Evolutionary conservation across 2,888 invertebrate genomes (phyloP), one percentile per base, ranked within the genome.

Genomic region (Alloscopus bannaensis): DNA sequence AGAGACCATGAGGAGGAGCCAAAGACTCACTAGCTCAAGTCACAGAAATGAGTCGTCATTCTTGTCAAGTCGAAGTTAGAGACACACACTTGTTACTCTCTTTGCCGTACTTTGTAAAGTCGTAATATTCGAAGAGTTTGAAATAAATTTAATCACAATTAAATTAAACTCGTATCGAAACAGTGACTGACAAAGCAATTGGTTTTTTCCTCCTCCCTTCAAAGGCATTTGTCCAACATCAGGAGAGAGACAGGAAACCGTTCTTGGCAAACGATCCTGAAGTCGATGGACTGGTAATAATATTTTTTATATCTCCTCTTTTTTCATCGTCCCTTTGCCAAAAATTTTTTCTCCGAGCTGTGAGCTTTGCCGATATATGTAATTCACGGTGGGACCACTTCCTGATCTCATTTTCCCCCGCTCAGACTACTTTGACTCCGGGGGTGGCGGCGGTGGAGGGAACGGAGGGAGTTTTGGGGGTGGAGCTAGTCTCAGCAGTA

Each of bases 211-310:
- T 24, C 45, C 22, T 31, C 45, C 70, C 57, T 77, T 92, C 95
- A 83, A 91, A 92, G 89, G 95, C 95, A 80, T 97, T 96, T 90
- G 94, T 97, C 83, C 94, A 95, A 88, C 95, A 95, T 87, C 95
- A 95, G 90, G 93, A 96, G 88, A 90, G 94, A 86, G 95, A 96
- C 89, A 91, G 94, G 83, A 92, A 95, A 87, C 94, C 95, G 2
- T 94, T 96, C 89, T 91, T 96, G 86, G 93, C 94, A 83, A 95
- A 96, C 88, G 94, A 98, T 90, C 95, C 96, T 26, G 97, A 98
- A 92, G 93, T 98, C 86, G 98, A 98, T 89, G 95, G 96, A 86
- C 92, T 98, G 92, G 95, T 95, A 89, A 89, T 75, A 68, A 68
- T 79, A 52, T n/a, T 26, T 20, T 57, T 70, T 76, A 52, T 24